These are phyloP conservation scores for Tenualosa ilisha DNA, from an alignment of 2,797 vertebrate genomes.

Conservation along the genomic window DNA sequence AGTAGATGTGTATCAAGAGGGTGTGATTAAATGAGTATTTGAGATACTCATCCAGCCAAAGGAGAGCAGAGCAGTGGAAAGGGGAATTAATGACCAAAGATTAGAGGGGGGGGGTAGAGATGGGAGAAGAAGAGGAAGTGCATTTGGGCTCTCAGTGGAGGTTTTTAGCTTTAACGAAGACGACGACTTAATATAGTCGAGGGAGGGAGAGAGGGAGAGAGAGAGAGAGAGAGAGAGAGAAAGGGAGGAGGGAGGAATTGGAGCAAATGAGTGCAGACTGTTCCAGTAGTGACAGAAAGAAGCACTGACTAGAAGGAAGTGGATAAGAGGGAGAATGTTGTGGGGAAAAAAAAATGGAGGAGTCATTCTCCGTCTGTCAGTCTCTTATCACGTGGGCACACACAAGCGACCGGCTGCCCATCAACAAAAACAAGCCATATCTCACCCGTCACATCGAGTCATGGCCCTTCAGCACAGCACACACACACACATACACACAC, in stretches of 20 bases:
- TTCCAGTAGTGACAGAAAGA: background rate
- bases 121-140: background rate
- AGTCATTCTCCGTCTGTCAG: background rate
- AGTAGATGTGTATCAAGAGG: background rate
- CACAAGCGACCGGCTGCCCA: background rate
- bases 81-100: background rate
- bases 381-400: background rate
- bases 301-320: background rate
- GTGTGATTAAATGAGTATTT: background rate
- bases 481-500: background rate
- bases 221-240: too few species aligned
- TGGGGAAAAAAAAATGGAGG: background rate
- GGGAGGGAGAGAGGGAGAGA: background rate
- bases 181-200: slow-evolving; percentile 7
- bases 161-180: slow-evolving; percentile 17
- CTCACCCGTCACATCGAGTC: background rate
- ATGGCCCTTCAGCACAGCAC: background rate
- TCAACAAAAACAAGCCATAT: background rate
- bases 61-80: background rate
- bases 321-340: background rate
- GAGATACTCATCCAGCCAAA: background rate
- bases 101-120: background rate
- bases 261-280: background rate
- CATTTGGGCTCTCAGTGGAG: background rate
- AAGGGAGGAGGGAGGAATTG: background rate